Base-by-base conservation (phyloP, 2,113 vertebrate species). In the Epinephelus cyanopodus region DNA sequence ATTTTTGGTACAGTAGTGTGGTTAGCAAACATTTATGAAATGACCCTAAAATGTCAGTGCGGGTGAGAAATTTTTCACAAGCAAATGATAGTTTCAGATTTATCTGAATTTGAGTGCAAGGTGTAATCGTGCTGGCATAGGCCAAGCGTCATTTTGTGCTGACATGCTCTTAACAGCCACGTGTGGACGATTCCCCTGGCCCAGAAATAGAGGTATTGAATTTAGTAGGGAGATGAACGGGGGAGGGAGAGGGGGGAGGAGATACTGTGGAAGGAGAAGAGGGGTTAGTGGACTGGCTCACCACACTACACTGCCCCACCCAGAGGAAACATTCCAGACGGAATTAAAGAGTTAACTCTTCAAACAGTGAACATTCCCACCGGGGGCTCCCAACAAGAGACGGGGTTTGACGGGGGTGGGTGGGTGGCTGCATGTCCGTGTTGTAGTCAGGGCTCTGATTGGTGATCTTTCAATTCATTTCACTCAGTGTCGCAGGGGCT, bases 251-350 rank as follows among this genome's bases (percentile, higher is more conserved):
- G 45, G 45, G 87, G 65, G 77, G 70, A 63, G 77, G 79, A 74
- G 88, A 69, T 76, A 84, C 56, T 56, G 87, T 66, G 72, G 83
- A 79, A 74, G 80, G 52, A 64, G 86, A 60, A 67, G 88, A 80
- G 81, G 77, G 86, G 87, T 82, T 91, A 85, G 93, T 80, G 90
- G 90, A 90, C 87, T 94, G 91, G 90, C 86, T 92, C 85, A 81
- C 81, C 91, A 93, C 91, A 93, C 90, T 88, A 77, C 86, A 48
- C 90, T 91, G 92, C 94, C 92, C 94, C 94, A 94, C 95, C 95
- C 93, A 94, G 93, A 95, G 92, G 92, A 96, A 95, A 95, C 95
- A 96, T 96, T 95, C 95, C 95, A 94, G 94, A 93, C 93, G 68
- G 94, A 95, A 95, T 95, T 95, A 95, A 95, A 95, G 95, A 94